These are phyloP conservation scores for Teleogryllus oceanicus DNA, from an alignment of 2,888 invertebrate species.

Conservation along the genomic window DNA sequence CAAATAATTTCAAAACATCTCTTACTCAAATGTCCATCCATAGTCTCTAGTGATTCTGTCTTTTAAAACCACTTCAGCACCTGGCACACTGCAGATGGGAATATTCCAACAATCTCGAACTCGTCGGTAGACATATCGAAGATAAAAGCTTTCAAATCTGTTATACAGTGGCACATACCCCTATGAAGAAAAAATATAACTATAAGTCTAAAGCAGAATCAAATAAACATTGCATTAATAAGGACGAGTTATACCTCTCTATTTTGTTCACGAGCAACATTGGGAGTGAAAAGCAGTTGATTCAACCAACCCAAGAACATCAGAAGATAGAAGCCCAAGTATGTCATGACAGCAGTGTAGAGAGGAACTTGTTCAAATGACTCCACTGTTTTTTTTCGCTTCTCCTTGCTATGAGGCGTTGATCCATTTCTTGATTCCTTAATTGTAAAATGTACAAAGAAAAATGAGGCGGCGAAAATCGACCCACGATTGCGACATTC, in stretches of 20 bases:
- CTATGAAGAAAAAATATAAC: slow-evolving; percentile 47
- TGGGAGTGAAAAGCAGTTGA: slow-evolving; percentile 81
- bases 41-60: slow-evolving; percentile 81
- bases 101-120: slow-evolving; percentile 94
- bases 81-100: slow-evolving; percentile 91
- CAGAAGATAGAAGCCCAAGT: slow-evolving; percentile 84
- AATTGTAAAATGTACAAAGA: too few species aligned
- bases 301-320: slow-evolving; percentile 92
- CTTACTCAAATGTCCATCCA: slow-evolving; percentile 90
- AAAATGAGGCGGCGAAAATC: too few species aligned
- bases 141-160: slow-evolving; percentile 84
- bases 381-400: slow-evolving; percentile 48
- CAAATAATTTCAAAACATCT: slow-evolving; percentile 40
- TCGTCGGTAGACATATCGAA: slow-evolving; percentile 87
- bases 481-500: too few species aligned
- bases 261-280: slow-evolving; percentile 71
- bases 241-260: slow-evolving; percentile 58
- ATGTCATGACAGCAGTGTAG: slow-evolving; percentile 77
- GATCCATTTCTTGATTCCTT: neutral
- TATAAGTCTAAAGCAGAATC: neutral
- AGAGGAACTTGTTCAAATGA: slow-evolving; percentile 78
- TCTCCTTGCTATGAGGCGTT: slow-evolving; percentile 24
- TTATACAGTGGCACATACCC: slow-evolving; percentile 81
- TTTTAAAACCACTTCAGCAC: slow-evolving; percentile 79
- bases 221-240: slow-evolving; percentile 3